Conservation (phyloP, 2,888 invertebrate genomes). For the Caenorhabditis uteleia region DNA sequence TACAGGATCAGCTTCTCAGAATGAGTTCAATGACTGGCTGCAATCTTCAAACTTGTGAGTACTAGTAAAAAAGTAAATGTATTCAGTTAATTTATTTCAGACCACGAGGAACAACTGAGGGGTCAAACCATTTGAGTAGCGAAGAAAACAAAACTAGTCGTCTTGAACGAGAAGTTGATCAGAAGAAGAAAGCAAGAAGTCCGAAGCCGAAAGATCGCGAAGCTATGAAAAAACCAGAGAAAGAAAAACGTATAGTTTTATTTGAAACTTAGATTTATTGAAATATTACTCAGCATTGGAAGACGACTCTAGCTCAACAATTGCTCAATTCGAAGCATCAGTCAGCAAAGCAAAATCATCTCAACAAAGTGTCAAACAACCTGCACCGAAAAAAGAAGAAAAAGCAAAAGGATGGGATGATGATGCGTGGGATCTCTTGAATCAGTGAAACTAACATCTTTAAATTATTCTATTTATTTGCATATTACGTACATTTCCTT, state of each 20-base stretch:
- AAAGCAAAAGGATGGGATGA: conserved; percentile 61
- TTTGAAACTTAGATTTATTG: background rate
- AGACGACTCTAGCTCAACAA: conserved; percentile 33
- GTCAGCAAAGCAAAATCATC: conserved; percentile 33
- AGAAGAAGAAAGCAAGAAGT: conserved; percentile 24
- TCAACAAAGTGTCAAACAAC: conserved; percentile 6
- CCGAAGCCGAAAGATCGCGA: background rate
- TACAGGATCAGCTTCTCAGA: conserved; percentile 28
- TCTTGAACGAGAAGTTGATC: no score
- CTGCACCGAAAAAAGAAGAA: conserved; percentile 30
- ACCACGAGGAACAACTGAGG: conserved; percentile 38
- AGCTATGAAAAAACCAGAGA: conserved; percentile 10
- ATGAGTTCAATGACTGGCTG: conserved; percentile 39
- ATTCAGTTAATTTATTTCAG: conserved; percentile 4
- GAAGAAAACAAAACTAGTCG: conserved; percentile 7
- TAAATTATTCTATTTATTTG: conserved; percentile 4
- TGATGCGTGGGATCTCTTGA: conserved; percentile 68
- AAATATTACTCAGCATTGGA: background rate
- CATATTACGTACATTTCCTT: conserved; percentile 10
- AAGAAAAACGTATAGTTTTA: background rate
- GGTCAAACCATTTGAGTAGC: conserved; percentile 29
- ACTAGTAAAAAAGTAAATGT: background rate
- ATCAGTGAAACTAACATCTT: conserved; percentile 40
- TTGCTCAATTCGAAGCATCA: conserved; percentile 49
- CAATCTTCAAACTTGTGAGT: conserved; percentile 31